Evolutionary conservation across 64 coral and sea anemone species (phyloP).

Genomic region (Catalaphyllia jardinei): DNA sequence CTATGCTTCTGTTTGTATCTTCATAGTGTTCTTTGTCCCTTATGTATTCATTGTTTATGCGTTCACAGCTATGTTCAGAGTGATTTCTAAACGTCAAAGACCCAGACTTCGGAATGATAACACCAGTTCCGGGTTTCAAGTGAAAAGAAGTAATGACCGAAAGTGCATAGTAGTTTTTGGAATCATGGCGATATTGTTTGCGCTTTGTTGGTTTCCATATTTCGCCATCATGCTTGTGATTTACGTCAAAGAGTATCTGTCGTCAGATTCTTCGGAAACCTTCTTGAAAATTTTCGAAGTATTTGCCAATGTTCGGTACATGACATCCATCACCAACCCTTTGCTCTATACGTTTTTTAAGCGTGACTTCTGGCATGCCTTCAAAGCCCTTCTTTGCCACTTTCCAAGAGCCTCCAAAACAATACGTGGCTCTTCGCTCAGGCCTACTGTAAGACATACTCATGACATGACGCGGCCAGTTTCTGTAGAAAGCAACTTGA

Average conservation of each 20-base stretch:
- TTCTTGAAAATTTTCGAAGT: background rate
- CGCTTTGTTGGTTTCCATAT: slow-evolving; percentile 60
- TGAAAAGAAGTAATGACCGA: slow-evolving; percentile 8
- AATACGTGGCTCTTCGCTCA: background rate
- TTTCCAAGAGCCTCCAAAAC: background rate
- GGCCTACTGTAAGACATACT: background rate
- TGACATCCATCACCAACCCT: slow-evolving; percentile 48
- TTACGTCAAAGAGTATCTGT: background rate
- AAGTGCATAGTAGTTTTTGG: slow-evolving; percentile 53
- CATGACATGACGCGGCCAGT: background rate
- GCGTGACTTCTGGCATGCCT: slow-evolving; percentile 47
- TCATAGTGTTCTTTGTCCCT: slow-evolving; percentile 47
- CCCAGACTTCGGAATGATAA: background rate
- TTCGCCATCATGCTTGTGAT: slow-evolving; percentile 5
- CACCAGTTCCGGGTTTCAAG: background rate
- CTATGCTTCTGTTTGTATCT: slow-evolving; percentile 25
- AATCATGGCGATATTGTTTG: slow-evolving; percentile 39
- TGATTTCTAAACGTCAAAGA: slow-evolving; percentile 21
- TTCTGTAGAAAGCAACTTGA: background rate
- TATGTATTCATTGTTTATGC: slow-evolving; percentile 51
- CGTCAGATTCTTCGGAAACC: background rate
- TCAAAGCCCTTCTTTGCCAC: background rate
- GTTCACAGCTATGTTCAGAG: slow-evolving; percentile 37
- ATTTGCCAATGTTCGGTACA: slow-evolving; percentile 35
- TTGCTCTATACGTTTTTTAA: slow-evolving; percentile 66